Evolutionary conservation across 2,113 vertebrate species (phyloP).

Genomic region (Cranoglanis bouderius): DNA sequence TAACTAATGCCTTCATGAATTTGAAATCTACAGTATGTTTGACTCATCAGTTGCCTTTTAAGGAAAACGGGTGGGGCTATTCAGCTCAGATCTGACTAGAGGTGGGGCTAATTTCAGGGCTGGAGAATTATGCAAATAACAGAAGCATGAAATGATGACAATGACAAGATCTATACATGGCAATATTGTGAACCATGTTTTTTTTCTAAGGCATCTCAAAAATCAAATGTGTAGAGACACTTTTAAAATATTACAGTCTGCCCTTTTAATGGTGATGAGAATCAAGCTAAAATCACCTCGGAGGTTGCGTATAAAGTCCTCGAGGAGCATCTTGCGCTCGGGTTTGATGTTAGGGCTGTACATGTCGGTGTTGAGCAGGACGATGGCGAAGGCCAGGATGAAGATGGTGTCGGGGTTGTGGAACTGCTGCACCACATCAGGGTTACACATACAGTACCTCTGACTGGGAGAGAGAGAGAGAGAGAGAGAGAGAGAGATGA

Average conservation of each 20-base stretch:
- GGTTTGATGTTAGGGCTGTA: constrained; percentile 99
- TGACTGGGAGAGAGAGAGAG: constrained; percentile 78
- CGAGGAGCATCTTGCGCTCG: constrained; percentile 98
- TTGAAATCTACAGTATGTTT: not conserved
- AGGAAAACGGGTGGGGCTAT: not conserved
- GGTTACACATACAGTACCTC: constrained; percentile 99
- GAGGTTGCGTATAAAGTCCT: constrained; percentile 97
- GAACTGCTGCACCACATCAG: constrained; percentile 97
- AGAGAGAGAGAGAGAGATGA: constrained; percentile 23
- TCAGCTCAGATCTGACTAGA: not conserved
- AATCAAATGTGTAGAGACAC: not conserved
- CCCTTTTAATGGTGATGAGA: not conserved
- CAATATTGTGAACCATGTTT: not conserved
- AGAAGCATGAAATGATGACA: not conserved
- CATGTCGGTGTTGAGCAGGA: constrained; percentile 99
- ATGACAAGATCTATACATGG: not conserved
- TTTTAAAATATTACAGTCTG: not conserved
- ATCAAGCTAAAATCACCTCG: constrained; percentile 76
- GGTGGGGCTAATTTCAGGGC: not conserved
- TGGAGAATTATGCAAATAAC: not conserved
- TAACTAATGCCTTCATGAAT: not conserved
- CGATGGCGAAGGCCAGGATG: constrained; percentile 96
- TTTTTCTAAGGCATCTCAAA: not conserved
- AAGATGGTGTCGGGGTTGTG: constrained; percentile 99
- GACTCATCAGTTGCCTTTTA: not conserved